Percentiles rank a stretch among this genome's conserved stretches.
Conservation (phyloP, 2,888 invertebrate genomes). For the Carcina quercana region DNA sequence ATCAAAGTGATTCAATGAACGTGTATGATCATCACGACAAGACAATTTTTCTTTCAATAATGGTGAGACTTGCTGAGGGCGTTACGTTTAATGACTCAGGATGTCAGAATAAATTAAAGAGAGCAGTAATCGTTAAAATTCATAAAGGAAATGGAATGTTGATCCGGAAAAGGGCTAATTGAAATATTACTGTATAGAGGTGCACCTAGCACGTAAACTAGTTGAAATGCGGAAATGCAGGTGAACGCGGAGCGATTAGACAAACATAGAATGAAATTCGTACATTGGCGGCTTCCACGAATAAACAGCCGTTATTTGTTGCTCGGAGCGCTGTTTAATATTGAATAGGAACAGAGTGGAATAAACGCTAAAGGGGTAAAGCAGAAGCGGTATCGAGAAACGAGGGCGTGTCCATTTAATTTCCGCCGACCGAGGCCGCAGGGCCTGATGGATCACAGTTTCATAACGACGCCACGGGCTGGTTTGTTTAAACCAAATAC, state of each 20-base stretch:
- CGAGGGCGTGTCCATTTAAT: slow-evolving; percentile 47
- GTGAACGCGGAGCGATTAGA: too few species aligned
- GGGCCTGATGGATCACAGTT: slow-evolving; percentile 17
- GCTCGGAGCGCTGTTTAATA: too few species aligned
- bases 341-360: slow-evolving; percentile 4
- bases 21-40: too few species aligned
- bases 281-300: too few species aligned
- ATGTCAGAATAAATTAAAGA: slow-evolving; percentile 22
- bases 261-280: too few species aligned
- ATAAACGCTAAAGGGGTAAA: slow-evolving; percentile 8
- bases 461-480: too few species aligned
- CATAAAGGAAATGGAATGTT: slow-evolving; percentile 28
- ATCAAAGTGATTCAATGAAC: too few species aligned
- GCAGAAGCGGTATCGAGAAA: slow-evolving; percentile 16
- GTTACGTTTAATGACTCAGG: slow-evolving; percentile 12
- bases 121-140: slow-evolving; percentile 18
- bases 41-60: too few species aligned
- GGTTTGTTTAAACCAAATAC: too few species aligned
- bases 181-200: neutral
- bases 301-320: too few species aligned
- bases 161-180: slow-evolving; percentile 20
- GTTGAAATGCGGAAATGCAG: slow-evolving; percentile 7
- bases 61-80: too few species aligned
- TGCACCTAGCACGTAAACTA: too few species aligned
- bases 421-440: slow-evolving; percentile 32